A percentile compares a stretch with the other conserved stretches of the same genome.
These are phyloP conservation scores for Endomychus coccineus DNA, from an alignment of 2,888 invertebrate species.

Conservation along the genomic window DNA sequence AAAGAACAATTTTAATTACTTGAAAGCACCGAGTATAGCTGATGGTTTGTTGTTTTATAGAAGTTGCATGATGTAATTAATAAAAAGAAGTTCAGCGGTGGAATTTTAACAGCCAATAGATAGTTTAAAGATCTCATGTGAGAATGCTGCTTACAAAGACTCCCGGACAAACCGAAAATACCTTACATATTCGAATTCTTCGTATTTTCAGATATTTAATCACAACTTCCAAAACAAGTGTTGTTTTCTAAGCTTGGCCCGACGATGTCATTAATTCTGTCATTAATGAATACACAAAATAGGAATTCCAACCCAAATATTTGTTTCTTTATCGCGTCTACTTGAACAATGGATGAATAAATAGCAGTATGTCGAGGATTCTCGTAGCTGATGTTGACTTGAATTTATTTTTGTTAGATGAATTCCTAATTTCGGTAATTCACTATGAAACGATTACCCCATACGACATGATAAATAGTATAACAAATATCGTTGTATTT, in stretches of 20 bases:
- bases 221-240: constrained; percentile 1
- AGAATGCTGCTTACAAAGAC: constrained; percentile 2
- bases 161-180: constrained; percentile 5
- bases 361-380: no score
- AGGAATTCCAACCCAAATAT: no score
- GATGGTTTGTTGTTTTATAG: constrained; percentile 16
- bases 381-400: no score
- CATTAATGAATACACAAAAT: no score
- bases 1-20: constrained; percentile 27
- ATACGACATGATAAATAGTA: no score
- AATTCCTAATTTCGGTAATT: no score
- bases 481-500: no score
- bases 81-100: not conserved
- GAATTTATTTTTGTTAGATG: no score
- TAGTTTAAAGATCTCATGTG: constrained; percentile 4
- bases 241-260: constrained; percentile 3
- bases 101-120: constrained; percentile 5
- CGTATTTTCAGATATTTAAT: constrained; percentile 5
- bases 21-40: constrained; percentile 15
- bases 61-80: constrained; percentile 4
- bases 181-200: no score
- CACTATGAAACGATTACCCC: no score
- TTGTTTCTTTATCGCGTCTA: no score
- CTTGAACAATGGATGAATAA: no score
- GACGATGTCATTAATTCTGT: constrained; percentile 1